Percentiles rank a stretch among this genome's conserved stretches.
Evolutionary conservation across 2,113 vertebrate genomes (phyloP).

Genomic region (Smithornis capensis): DNA sequence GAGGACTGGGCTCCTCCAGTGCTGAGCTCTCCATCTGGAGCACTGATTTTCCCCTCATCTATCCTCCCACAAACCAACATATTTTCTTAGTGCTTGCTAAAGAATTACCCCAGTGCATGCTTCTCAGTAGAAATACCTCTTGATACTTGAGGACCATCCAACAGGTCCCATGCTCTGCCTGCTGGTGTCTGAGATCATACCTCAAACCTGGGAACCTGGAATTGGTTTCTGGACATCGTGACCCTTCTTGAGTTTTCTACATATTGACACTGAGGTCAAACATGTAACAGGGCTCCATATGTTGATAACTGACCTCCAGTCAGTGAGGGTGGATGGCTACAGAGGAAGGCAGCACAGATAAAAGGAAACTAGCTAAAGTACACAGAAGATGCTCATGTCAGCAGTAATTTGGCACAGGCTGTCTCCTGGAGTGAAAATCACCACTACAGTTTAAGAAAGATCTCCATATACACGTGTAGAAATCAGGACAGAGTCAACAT

Average conservation of each 20-base stretch:
- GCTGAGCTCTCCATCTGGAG: background rate
- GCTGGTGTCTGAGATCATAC: background rate
- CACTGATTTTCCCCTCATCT: background rate
- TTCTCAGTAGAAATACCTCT: background rate
- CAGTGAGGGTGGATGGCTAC: background rate
- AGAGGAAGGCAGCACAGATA: background rate
- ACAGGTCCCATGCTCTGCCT: background rate
- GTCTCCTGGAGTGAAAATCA: background rate
- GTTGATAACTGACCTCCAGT: background rate
- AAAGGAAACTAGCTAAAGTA: background rate
- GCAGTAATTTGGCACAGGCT: background rate
- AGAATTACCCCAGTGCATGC: background rate
- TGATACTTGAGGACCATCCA: rapidly evolving
- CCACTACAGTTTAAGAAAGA: background rate
- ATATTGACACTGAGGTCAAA: background rate
- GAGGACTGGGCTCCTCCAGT: background rate
- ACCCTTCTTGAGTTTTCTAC: background rate
- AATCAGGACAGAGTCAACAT: background rate
- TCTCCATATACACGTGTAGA: background rate
- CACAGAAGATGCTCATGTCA: background rate
- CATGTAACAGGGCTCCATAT: background rate
- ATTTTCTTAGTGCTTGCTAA: background rate
- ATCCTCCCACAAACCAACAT: background rate
- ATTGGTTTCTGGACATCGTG: background rate
- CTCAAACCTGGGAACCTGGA: background rate